Evolutionary conservation across 2,113 vertebrate genomes (phyloP).

Genomic region (Burhinus bistriatus): DNA sequence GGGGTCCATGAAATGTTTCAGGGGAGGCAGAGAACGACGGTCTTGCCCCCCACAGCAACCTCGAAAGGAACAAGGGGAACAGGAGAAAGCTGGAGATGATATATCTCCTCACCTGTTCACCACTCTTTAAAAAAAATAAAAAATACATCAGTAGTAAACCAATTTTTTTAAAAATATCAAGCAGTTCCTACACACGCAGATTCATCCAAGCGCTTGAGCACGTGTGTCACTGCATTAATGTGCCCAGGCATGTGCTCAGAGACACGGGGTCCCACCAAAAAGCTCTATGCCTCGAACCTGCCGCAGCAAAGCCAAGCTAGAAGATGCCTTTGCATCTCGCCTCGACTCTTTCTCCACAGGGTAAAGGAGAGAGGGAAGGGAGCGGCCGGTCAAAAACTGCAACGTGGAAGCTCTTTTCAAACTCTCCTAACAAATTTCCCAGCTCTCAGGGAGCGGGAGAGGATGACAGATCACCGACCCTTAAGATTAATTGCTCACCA

Average conservation of each 20-base stretch:
- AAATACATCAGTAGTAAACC: not conserved
- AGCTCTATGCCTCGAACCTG: not conserved
- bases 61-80: not conserved
- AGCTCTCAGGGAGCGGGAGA: not conserved
- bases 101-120: not conserved
- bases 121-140: no score
- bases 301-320: not conserved
- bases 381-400: not conserved
- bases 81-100: not conserved
- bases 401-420: not conserved
- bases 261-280: accelerated
- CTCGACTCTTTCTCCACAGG: accelerated
- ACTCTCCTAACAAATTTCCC: conserved; percentile 7
- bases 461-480: conserved; percentile 60
- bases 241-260: no score
- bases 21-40: not conserved
- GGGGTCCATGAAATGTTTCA: accelerated
- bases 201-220: no score
- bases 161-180: not conserved
- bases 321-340: not conserved
- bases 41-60: not conserved
- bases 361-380: not conserved
- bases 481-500: conserved; percentile 65
- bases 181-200: not conserved
- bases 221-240: not conserved